Evolutionary conservation across 2,888 invertebrate species (phyloP).

Genomic region (Cerastis rubricosa): DNA sequence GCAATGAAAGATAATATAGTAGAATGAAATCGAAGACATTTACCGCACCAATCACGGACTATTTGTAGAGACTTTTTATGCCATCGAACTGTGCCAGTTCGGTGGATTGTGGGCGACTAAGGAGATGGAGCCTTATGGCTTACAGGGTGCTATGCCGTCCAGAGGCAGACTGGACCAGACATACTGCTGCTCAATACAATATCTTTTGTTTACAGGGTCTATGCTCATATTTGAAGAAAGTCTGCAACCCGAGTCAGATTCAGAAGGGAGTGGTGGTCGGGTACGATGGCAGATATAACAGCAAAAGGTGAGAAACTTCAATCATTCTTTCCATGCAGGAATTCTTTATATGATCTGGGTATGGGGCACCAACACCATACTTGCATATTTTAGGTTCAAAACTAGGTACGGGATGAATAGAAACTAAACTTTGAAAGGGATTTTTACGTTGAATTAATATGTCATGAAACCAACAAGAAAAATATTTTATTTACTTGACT

Average conservation of each 20-base stretch:
- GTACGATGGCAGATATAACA: constrained; percentile 98
- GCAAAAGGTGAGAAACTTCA: constrained; percentile 92
- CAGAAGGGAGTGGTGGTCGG: constrained; percentile 96
- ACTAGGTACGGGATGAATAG: too few species aligned
- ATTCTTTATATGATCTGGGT: not conserved
- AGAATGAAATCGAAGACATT: not conserved
- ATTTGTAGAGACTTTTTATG: not conserved
- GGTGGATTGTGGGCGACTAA: not conserved
- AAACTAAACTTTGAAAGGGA: too few species aligned
- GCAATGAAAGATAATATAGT: not conserved
- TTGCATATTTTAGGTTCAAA: too few species aligned
- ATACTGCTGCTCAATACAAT: not conserved
- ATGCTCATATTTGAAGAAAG: constrained; percentile 93
- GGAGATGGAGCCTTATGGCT: not conserved
- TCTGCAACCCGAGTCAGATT: constrained; percentile 90
- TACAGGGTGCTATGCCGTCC: not conserved
- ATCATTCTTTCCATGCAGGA: not conserved
- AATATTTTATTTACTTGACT: too few species aligned
- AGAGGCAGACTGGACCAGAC: not conserved
- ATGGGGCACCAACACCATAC: too few species aligned
- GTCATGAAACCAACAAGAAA: too few species aligned
- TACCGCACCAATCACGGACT: not conserved
- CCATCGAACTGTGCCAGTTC: not conserved
- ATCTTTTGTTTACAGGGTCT: constrained; percentile 91
- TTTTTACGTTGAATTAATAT: too few species aligned